Evolutionary conservation across 1,140 invertebrate species (phyloP).

Genomic region (Sminthurinus signatus): DNA sequence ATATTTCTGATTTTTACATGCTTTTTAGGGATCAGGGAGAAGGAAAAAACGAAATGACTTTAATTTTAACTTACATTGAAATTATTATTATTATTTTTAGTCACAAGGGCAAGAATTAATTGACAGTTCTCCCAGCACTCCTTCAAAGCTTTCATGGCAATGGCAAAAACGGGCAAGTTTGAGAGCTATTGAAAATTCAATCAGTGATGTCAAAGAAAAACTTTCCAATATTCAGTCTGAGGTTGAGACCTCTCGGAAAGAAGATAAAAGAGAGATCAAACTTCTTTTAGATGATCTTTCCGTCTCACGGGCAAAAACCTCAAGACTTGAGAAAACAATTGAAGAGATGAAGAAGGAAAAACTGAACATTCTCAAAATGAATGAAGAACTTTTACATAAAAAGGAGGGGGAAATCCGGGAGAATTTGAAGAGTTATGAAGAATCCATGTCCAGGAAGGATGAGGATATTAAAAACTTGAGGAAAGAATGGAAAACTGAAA

Average conservation of each 20-base stretch:
- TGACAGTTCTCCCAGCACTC: neutral
- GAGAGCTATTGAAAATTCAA: neutral
- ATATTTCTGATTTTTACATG: too few relatives aligned
- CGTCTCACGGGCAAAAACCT: neutral
- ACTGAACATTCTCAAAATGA: neutral
- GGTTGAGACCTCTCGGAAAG: slow-evolving; percentile 2
- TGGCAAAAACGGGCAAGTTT: slow-evolving; percentile 6
- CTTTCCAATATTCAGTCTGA: slow-evolving; percentile 1
- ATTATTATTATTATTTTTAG: neutral
- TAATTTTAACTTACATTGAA: neutral
- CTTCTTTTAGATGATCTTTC: slow-evolving; percentile 6
- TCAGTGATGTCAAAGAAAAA: neutral
- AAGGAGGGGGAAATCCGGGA: neutral
- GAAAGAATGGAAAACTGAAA: neutral
- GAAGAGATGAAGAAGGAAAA: slow-evolving; percentile 17
- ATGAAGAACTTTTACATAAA: slow-evolving; percentile 8
- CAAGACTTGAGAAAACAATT: slow-evolving; percentile 1
- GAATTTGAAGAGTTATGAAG: slow-evolving; percentile 6
- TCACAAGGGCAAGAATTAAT: slow-evolving; percentile 1
- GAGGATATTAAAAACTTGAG: neutral
- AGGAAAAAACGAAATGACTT: neutral
- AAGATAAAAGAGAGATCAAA: slow-evolving; percentile 14
- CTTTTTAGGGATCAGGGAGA: neutral
- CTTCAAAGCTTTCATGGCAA: slow-evolving; percentile 7
- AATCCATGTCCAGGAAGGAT: neutral